These are phyloP conservation scores for Sebastes oblongus DNA, from an alignment of 2,797 vertebrate species.

Conservation along the genomic window DNA sequence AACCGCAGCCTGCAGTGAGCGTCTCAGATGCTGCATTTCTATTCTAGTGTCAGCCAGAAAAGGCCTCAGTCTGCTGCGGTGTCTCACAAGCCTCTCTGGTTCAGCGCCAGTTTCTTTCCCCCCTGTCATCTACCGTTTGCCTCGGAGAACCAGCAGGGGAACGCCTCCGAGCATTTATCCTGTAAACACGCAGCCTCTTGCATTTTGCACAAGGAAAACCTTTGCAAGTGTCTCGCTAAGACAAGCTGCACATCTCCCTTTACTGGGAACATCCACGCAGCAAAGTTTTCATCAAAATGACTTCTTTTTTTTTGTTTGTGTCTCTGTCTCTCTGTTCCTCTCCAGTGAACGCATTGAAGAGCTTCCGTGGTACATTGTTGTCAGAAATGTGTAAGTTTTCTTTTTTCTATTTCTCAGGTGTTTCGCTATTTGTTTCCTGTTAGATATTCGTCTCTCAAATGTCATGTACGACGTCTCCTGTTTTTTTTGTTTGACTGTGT, in stretches of 20 bases:
- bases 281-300: constrained; percentile 78
- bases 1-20: constrained; percentile 59
- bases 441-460: constrained; percentile 68
- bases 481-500: constrained; percentile 23
- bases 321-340: constrained; percentile 54
- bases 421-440: constrained; percentile 65
- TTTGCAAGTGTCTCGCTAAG: constrained; percentile 74
- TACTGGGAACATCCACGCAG: constrained; percentile 66
- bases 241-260: constrained; percentile 71
- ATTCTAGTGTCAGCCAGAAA: constrained; percentile 75
- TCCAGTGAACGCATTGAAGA: constrained; percentile 74
- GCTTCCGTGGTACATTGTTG: constrained; percentile 77
- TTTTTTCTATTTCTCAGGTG: constrained; percentile 41
- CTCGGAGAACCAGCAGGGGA: constrained; percentile 78
- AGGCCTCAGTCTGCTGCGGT: constrained; percentile 64
- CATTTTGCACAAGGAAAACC: constrained; percentile 59
- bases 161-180: constrained; percentile 82
- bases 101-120: constrained; percentile 62
- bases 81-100: constrained; percentile 68
- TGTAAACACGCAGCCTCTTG: constrained; percentile 75
- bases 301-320: constrained; percentile 69
- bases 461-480: constrained; percentile 34
- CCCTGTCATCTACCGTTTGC: constrained; percentile 76
- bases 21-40: constrained; percentile 71
- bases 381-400: constrained; percentile 74